These are phyloP conservation scores for Alosa alosa DNA, from an alignment of 2,113 vertebrate genomes.

Conservation along the genomic window DNA sequence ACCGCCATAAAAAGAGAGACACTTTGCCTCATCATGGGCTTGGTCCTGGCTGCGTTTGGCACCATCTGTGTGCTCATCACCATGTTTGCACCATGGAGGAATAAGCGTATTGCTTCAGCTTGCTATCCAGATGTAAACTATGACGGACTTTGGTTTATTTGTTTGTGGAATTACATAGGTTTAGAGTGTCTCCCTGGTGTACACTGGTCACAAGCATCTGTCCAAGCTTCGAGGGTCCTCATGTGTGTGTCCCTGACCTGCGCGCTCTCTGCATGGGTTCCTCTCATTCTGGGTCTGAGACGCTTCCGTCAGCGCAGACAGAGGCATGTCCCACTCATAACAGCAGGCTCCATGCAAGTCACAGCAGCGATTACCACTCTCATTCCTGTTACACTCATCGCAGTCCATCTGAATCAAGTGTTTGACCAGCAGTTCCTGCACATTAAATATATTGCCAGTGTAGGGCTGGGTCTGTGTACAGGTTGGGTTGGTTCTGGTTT, in stretches of 20 bases:
- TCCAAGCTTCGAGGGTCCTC: neutral
- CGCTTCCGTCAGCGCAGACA: neutral
- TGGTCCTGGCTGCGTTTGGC: neutral
- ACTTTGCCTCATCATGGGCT: neutral
- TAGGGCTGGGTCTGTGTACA: neutral
- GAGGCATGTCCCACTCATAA: neutral
- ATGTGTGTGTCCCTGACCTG: neutral
- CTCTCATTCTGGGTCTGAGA: neutral
- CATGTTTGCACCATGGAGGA: slow-evolving; percentile 6
- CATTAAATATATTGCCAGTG: neutral
- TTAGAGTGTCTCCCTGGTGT: neutral
- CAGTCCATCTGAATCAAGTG: neutral
- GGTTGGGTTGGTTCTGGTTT: neutral
- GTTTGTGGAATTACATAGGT: neutral
- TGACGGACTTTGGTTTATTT: neutral
- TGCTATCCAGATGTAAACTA: neutral
- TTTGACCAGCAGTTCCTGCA: neutral
- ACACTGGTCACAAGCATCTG: neutral
- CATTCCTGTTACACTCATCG: neutral
- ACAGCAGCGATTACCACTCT: neutral
- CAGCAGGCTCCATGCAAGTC: neutral
- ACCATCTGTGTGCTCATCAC: neutral
- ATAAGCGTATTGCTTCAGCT: no score
- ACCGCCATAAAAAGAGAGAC: neutral
- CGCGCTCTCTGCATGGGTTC: neutral